Evolutionary conservation across 1,140 invertebrate species (phyloP).

Genomic region (Polypedilum pembai): DNA sequence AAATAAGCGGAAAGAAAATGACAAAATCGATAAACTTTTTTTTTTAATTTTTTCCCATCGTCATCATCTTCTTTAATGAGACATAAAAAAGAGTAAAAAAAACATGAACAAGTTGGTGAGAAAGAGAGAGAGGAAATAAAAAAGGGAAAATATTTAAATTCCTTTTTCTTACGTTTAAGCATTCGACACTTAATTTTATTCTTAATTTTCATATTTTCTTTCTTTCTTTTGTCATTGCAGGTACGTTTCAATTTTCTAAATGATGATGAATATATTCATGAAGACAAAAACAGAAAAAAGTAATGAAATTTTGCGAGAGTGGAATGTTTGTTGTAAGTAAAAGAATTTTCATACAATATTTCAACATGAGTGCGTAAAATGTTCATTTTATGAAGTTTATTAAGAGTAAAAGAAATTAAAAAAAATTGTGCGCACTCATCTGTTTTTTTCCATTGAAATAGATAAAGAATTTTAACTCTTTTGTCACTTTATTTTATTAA

Average conservation of each 20-base stretch:
- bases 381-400: too few relatives aligned
- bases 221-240: background rate
- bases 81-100: background rate
- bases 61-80: conserved; percentile 15
- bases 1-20: background rate
- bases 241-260: conserved; percentile 4
- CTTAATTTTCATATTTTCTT: background rate
- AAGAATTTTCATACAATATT: too few relatives aligned
- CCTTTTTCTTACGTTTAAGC: conserved; percentile 3
- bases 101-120: background rate
- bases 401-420: too few relatives aligned
- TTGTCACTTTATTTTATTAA: too few relatives aligned
- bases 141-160: conserved; percentile 1
- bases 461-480: too few relatives aligned
- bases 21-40: background rate
- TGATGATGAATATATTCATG: conserved; percentile 9
- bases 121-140: background rate
- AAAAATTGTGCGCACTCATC: too few relatives aligned
- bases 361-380: too few relatives aligned
- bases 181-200: conserved; percentile 19
- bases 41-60: background rate
- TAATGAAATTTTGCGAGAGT: too few relatives aligned
- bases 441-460: too few relatives aligned
- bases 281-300: background rate
- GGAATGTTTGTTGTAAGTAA: too few relatives aligned